Evolutionary conservation across 1,140 invertebrate species (phyloP).

Genomic region (Vollenhovia emeryi): DNA sequence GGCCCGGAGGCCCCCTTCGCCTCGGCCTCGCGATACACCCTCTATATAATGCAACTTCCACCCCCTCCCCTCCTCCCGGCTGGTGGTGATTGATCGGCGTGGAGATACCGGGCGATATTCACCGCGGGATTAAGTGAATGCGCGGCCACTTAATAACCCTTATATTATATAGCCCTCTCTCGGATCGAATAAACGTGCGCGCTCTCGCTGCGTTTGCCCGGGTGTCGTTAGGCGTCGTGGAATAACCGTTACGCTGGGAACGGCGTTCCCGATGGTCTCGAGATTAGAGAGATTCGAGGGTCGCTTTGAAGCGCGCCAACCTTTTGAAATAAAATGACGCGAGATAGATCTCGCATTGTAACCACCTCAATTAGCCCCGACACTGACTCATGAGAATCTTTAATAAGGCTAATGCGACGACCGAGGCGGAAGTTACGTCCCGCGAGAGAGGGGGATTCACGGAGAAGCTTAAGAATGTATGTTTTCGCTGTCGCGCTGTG

Average conservation of each 20-base stretch:
- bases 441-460: conserved; percentile 1
- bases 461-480: conserved; percentile 60
- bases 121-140: conserved; percentile 84
- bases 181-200: not conserved
- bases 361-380: not conserved
- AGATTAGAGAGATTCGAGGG: not conserved
- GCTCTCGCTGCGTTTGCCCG: not conserved
- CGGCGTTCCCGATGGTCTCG: not conserved
- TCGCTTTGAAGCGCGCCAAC: not conserved
- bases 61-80: not conserved
- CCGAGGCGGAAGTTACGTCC: conserved; percentile 32
- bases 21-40: conserved; percentile 53
- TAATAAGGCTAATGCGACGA: conserved; percentile 38
- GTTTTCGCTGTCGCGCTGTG: conserved; percentile 48
- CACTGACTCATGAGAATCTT: conserved; percentile 1
- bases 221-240: conserved; percentile 6
- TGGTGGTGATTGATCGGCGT: conserved; percentile 82
- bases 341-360: not conserved
- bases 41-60: conserved; percentile 57
- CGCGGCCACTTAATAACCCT: conserved; percentile 82
- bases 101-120: conserved; percentile 84
- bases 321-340: not conserved
- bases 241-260: not conserved
- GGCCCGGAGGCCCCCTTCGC: conserved; percentile 42
- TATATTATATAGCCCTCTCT: conserved; percentile 66